Evolutionary conservation across 2,888 invertebrate species (phyloP).

Genomic region (Hyposoter dolosus): DNA sequence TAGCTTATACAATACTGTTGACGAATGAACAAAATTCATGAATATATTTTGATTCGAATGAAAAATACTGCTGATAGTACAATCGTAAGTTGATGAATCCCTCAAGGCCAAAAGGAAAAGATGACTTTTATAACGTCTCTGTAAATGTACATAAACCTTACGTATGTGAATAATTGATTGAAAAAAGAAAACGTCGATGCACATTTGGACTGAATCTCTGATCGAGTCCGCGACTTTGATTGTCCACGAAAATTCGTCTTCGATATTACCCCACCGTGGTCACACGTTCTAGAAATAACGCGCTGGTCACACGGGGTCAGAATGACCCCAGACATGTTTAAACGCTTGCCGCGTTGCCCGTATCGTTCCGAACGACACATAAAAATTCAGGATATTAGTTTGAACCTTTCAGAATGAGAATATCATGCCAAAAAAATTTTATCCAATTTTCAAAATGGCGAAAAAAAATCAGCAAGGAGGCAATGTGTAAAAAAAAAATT

Average conservation of each 20-base stretch:
- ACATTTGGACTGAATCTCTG: slow-evolving; percentile 37
- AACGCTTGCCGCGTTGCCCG: too few relatives aligned
- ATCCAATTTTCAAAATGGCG: too few relatives aligned
- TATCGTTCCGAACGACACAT: too few relatives aligned
- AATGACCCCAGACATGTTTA: too few relatives aligned
- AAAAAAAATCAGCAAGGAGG: too few relatives aligned
- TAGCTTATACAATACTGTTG: slow-evolving; percentile 74
- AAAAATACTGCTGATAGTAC: slow-evolving; percentile 38
- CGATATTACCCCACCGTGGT: slow-evolving; percentile 47
- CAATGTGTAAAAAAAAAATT: too few relatives aligned
- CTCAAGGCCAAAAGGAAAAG: slow-evolving; percentile 34
- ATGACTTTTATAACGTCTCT: neutral
- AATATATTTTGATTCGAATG: slow-evolving; percentile 23
- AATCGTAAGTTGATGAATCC: slow-evolving; percentile 33
- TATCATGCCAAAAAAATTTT: too few relatives aligned
- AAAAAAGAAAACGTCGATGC: slow-evolving; percentile 31
- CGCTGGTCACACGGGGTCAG: too few relatives aligned
- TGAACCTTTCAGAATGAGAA: too few relatives aligned
- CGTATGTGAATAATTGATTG: neutral
- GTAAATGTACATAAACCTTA: neutral
- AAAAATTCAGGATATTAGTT: too few relatives aligned
- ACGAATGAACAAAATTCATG: slow-evolving; percentile 47
- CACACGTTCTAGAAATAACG: too few relatives aligned
- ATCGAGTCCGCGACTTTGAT: slow-evolving; percentile 59
- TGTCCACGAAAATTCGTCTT: slow-evolving; percentile 71